phyloP scores from a whole-genome alignment of 2,888 invertebrate species.

The Cephus pulcher region DNA sequence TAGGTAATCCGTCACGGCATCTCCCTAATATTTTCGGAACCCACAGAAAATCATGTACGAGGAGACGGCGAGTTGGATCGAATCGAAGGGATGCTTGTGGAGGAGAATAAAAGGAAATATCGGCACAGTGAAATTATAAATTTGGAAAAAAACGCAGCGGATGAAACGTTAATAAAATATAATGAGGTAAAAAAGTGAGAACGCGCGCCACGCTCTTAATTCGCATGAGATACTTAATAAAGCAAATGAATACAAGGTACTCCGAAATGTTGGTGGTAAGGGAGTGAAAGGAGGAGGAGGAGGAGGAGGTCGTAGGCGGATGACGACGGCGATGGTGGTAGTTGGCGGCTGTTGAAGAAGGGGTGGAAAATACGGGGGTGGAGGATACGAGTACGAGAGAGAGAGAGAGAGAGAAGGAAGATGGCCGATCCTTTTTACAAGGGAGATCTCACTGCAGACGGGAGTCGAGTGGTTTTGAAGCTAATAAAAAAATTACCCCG shows the following conservation, averaged over 20 bases:
- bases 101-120: no score
- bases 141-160: not conserved
- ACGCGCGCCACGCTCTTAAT: constrained; percentile 39
- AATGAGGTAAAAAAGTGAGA: constrained; percentile 9
- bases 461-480: constrained; percentile 59
- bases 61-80: no score
- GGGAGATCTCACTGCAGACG: constrained; percentile 39
- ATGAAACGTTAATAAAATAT: constrained; percentile 22
- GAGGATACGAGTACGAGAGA: constrained; percentile 16
- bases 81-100: not conserved
- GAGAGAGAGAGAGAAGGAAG: constrained; percentile 14
- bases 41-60: no score
- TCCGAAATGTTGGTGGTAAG: constrained; percentile 33
- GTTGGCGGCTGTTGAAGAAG: constrained; percentile 15
- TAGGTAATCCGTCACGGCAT: not conserved
- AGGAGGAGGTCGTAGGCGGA: constrained; percentile 7
- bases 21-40: not conserved
- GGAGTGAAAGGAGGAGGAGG: constrained; percentile 13
- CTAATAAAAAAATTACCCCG: constrained; percentile 63
- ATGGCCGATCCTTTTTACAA: constrained; percentile 40
- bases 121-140: not conserved
- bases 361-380: not conserved
- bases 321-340: not conserved
- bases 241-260: constrained; percentile 46
- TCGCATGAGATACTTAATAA: constrained; percentile 48